Percentiles rank a stretch among this genome's conserved stretches.
These are phyloP conservation scores for Drosophila algonquin DNA, from an alignment of 2,888 invertebrate genomes.

Conservation along the genomic window DNA sequence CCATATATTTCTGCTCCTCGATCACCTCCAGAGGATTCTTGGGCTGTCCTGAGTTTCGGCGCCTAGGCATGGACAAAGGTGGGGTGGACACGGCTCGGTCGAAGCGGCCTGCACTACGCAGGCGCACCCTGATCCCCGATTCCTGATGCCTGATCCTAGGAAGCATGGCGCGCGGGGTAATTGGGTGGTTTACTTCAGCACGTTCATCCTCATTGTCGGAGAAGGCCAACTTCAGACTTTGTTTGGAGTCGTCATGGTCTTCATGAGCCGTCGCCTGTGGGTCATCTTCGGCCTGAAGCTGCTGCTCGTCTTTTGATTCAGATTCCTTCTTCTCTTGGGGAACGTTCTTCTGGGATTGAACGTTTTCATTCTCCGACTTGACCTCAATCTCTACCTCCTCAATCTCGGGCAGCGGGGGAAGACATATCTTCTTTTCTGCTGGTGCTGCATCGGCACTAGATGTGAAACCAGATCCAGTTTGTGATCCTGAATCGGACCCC, in stretches of 20 bases:
- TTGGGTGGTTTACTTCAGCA: background rate
- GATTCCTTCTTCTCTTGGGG: background rate
- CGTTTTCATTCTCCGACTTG: background rate
- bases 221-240: slow-evolving; percentile 25
- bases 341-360: background rate
- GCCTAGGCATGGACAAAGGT: slow-evolving; percentile 4
- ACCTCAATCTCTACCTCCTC: background rate
- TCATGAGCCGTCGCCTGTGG: background rate
- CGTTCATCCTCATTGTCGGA: slow-evolving; percentile 19
- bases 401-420: background rate
- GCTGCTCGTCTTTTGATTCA: background rate
- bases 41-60: background rate
- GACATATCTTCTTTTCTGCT: background rate
- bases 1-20: slow-evolving; percentile 21
- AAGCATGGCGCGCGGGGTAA: background rate
- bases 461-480: background rate
- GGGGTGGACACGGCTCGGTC: slow-evolving; percentile 6
- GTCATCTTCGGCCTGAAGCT: background rate
- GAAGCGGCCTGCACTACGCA: slow-evolving; percentile 14
- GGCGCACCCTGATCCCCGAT: background rate
- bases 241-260: slow-evolving; percentile 8
- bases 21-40: slow-evolving; percentile 22
- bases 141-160: too few relatives aligned
- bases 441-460: background rate
- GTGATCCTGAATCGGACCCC: background rate